Conservation (phyloP, 2,888 invertebrate species). For the Drosophila hamatofila region DNA sequence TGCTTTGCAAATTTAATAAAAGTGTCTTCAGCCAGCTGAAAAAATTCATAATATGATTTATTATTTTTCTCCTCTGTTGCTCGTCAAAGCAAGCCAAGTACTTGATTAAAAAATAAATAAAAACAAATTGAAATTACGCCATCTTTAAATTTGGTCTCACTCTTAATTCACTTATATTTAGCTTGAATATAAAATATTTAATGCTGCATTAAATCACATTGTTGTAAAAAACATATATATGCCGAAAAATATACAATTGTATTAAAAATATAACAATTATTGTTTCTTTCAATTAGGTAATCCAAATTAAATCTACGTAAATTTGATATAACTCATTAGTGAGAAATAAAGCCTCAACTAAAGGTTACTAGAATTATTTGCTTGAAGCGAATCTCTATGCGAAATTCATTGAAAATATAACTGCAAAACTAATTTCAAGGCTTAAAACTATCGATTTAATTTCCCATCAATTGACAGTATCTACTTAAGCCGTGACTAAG, state of each 20-base stretch:
- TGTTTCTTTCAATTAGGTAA: background rate
- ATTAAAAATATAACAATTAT: background rate
- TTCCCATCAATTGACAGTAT: slow-evolving; percentile 49
- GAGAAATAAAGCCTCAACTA: background rate
- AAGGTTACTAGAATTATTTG: background rate
- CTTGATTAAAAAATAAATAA: slow-evolving; percentile 1
- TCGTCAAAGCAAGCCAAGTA: background rate
- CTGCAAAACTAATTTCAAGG: slow-evolving; percentile 17
- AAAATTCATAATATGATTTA: slow-evolving; percentile 26
- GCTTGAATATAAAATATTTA: background rate
- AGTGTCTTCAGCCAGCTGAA: slow-evolving; percentile 7
- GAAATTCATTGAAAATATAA: background rate
- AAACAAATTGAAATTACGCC: background rate
- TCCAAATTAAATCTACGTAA: background rate
- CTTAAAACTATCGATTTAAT: slow-evolving; percentile 60
- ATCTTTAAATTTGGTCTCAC: background rate
- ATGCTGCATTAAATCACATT: background rate
- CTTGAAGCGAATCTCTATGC: background rate
- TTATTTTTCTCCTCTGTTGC: background rate
- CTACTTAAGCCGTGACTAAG: slow-evolving; percentile 66
- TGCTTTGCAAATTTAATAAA: slow-evolving; percentile 52
- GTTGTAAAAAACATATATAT: too few relatives aligned
- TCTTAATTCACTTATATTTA: background rate
- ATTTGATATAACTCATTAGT: too few relatives aligned
- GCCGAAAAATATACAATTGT: too few relatives aligned